Base-by-base conservation (phyloP, 2,113 vertebrate species). In the Rhadina sibilatrix region DNA sequence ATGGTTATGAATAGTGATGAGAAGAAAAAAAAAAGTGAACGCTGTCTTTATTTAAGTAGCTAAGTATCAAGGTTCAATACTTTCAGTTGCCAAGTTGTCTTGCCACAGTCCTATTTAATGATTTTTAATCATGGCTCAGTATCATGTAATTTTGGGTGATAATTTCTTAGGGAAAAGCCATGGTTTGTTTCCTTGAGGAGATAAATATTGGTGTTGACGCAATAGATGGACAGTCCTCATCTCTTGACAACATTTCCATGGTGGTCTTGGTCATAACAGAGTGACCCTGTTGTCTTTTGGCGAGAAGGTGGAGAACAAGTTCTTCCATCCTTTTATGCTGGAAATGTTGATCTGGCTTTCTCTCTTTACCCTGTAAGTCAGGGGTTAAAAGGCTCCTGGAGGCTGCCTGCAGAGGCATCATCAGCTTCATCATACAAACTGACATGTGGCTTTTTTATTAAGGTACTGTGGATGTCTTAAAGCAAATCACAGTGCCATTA, bases 91-190 rank as follows among this genome's bases (percentile, higher is more conserved):
- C 31, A 35, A 24, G 11, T 56, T 68, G 40, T 53, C 44, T 78
- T 76, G 24, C 19, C 5, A 9, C 10, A 20, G 7, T 42, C 16
- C 6, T 81, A 0, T 77, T 56, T 20, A 53, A 56, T 4, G 7
- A 3, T 49, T 60, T 76, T 87, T 54, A 16, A 3, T 59, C 9
- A 23, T 83, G 24, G 14, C 19, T 78, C 23, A 23, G 21, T 63
- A 5, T 42, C 33, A 3, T 0, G 0, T 54, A 28, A 35, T 4
- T 5, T 12, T 22, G 28, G 17, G 5, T 57, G 69, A 28, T 64
- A 25, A 38, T 71, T 89, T 71, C 53, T 54, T 81, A 35, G 63
- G 35, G 44, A 86, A 42, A 83, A 91, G 19, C 4, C 16, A 4
- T 15, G 42, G 23, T 24, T 79, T 52, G 4, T 31, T 76, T 80